Percentiles rank a stretch among this genome's conserved stretches.
Evolutionary conservation across 2,888 invertebrate species (phyloP).

Genomic region (Platycnemis pennipes): DNA sequence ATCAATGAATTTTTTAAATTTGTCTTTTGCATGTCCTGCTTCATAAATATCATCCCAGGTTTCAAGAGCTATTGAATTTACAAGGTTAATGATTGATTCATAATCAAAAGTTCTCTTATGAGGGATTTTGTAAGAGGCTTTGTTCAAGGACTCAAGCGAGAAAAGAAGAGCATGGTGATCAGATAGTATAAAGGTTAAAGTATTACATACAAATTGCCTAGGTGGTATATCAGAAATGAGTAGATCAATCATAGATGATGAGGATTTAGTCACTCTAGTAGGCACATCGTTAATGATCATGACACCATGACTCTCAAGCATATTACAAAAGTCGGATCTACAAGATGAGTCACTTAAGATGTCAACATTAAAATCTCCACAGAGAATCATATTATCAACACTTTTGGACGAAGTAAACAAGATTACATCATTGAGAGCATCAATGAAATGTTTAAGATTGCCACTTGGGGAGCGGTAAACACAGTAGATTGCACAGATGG

Average conservation of each 20-base stretch:
- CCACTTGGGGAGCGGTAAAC: not conserved
- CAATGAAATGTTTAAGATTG: not conserved
- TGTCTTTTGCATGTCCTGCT: not conserved
- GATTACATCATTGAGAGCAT: not conserved
- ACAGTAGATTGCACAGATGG: not conserved
- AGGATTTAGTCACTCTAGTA: not conserved
- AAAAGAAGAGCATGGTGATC: not conserved
- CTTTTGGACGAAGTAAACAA: not conserved
- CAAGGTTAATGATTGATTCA: not conserved
- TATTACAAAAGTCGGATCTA: not conserved
- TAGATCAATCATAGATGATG: not conserved
- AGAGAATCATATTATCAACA: not conserved
- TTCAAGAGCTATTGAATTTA: not conserved
- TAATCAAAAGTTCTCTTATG: not conserved
- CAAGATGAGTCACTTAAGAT: not conserved
- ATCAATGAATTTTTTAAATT: constrained; percentile 1
- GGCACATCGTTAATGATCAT: not conserved
- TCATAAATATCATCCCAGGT: not conserved
- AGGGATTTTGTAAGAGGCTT: not conserved
- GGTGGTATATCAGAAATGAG: not conserved
- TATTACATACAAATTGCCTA: not conserved
- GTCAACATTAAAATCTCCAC: not conserved
- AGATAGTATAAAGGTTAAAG: not conserved
- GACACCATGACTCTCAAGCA: not conserved
- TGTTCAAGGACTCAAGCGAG: not conserved